Base-by-base conservation (phyloP, 1,140 invertebrate species). In the Leptinotarsa undecemlineata region DNA sequence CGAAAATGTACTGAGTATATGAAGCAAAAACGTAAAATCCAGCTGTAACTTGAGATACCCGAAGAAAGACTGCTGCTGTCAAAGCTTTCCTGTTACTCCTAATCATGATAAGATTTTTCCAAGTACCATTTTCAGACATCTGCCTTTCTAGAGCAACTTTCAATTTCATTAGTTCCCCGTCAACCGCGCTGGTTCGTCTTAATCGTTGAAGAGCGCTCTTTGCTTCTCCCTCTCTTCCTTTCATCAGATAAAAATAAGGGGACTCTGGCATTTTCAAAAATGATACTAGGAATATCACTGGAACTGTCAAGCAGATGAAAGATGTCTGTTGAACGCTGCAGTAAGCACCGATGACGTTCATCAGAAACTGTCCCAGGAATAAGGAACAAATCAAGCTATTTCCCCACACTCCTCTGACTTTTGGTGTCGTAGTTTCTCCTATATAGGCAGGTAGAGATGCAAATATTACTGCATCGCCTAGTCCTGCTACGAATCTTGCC, bases 21-120 rank as follows among this genome's bases (percentile, higher is more conserved):
- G 89, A 90, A 57, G 90, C 88, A 63, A 92, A 87, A 0, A 88
- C 89, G 64, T 88, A 88, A 11, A 90, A 86, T 14, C 91, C 91
- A 66, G 87, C 87, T 48, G 90, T 86, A 79, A 92, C 91, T 77
- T 92, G 91, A 86, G 85, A 61, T 47, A 89, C 74, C 3, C 86
- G 86, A n/a, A 90, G 80, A 17, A 86, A 85, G 17, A 88, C 80
- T 1, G 70, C 77, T 8, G 77, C 77, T 3, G 85, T 13, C 5
- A 89, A 81, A 3, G 87, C 88, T 47, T 79, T 83, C 17, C 85
- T 78, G 70, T 89, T 88, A 0, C 83, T 86, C 1, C 74, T 66
- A 20, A 85, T 86, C 0, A 74, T 61, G 66, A 89, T 86, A 20
- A 79, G 69, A 70, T 81, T 77, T 26, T 71, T 77, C 70, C 76